These are phyloP conservation scores for Polypterus bichir DNA, from an alignment of 2,113 vertebrate genomes.

Conservation along the genomic window DNA sequence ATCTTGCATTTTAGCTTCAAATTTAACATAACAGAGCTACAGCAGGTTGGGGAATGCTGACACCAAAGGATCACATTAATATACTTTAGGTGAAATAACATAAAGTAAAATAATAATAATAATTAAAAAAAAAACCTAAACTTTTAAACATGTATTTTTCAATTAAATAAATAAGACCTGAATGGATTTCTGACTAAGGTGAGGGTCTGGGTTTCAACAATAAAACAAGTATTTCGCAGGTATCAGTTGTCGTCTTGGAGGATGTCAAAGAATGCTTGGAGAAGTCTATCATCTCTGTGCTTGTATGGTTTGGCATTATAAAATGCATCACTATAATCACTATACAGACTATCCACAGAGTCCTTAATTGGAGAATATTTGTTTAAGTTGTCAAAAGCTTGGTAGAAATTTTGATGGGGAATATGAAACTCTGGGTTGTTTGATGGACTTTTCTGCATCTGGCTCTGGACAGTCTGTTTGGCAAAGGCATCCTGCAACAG, in stretches of 20 bases:
- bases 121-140: too few species aligned
- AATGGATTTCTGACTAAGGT: too few species aligned
- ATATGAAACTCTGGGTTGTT: constrained; percentile 40
- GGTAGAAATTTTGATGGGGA: constrained; percentile 65
- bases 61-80: too few species aligned
- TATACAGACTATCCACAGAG: constrained; percentile 65
- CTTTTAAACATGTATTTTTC: too few species aligned
- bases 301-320: constrained; percentile 77
- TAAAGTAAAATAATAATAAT: too few species aligned
- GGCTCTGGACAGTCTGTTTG: constrained; percentile 43
- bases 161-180: too few species aligned
- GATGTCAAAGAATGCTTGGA: constrained; percentile 80
- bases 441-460: constrained; percentile 34
- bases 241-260: constrained; percentile 51
- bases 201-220: too few species aligned
- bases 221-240: background rate
- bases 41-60: too few species aligned
- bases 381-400: constrained; percentile 74
- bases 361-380: constrained; percentile 49
- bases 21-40: too few species aligned
- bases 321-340: constrained; percentile 78
- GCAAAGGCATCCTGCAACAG: constrained; percentile 77
- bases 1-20: too few species aligned
- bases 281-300: constrained; percentile 81
- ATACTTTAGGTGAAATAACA: too few species aligned